A percentile compares a stretch with the other conserved stretches of the same genome.
Conservation (phyloP, 53 echinoderm and acorn worm genomes). For the Temnopleurus reevesii region DNA sequence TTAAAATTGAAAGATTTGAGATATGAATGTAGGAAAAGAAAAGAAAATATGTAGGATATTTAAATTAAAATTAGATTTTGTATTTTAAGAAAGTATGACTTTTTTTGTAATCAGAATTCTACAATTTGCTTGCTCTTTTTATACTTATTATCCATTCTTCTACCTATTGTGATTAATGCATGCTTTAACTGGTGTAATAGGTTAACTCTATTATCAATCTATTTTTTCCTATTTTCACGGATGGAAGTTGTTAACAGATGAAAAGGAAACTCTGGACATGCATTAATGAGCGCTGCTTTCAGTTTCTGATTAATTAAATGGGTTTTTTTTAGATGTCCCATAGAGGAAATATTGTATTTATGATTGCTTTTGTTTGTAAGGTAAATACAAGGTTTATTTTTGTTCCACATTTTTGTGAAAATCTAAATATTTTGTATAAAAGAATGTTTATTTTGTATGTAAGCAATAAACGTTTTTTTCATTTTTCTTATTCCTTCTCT, state of each 20-base stretch:
- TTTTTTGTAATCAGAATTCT: too few species aligned
- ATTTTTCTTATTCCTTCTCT: neutral
- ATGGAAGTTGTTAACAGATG: neutral
- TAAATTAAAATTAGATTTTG: too few species aligned
- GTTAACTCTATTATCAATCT: neutral
- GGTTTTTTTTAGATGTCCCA: neutral
- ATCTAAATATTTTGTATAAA: too few species aligned
- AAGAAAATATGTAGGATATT: too few species aligned
- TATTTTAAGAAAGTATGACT: too few species aligned
- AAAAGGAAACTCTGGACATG: neutral
- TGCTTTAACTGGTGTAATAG: neutral
- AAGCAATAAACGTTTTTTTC: neutral
- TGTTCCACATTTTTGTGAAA: too few species aligned
- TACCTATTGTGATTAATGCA: neutral
- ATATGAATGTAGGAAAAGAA: too few species aligned
- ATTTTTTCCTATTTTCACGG: neutral
- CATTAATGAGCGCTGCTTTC: neutral
- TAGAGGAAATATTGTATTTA: neutral
- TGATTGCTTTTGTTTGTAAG: too few species aligned
- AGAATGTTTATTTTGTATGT: neutral
- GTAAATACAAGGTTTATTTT: neutral
- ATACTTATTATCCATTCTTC: too few species aligned
- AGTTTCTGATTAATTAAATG: conserved; percentile 1
- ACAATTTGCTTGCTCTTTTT: too few species aligned
- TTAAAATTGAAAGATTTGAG: too few species aligned